Evolutionary conservation across 1,140 invertebrate genomes (phyloP), one percentile per base, ranked within the genome.

Genomic region (Gonatopus flavifemur): DNA sequence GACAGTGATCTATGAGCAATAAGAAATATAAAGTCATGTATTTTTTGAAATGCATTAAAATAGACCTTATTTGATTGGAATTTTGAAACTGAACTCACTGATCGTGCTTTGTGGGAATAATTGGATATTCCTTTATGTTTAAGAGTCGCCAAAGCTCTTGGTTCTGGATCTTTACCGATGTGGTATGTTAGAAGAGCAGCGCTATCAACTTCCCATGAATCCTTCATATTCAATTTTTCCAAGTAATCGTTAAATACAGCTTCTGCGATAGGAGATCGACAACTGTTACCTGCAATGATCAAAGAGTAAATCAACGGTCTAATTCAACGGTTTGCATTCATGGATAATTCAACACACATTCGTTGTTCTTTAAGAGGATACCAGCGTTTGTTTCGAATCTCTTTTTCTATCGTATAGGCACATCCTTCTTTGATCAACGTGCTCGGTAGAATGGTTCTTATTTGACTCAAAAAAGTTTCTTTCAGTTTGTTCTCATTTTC

Each of bases 251-350:
- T 72, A 77, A 96, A 95, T 1, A 96, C 90, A 7, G 90, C 92
- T 76, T 96, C 93, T 15, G 93, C 93, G 54, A 96, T 96, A 5
- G 94, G 93, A 10, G 93, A 96, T n/a, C 94, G 83, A 72, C 94
- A 97, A 58, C 95, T 96, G 66, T 96, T 96, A 12, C 93, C 93
- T 76, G 76, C 82, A 52, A 65, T 72, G 73, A 47, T n/a, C n/a
- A n/a, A n/a, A n/a, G n/a, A n/a, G n/a, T n/a, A n/a, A n/a, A n/a
- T n/a, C n/a, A n/a, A n/a, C n/a, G n/a, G n/a, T n/a, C n/a, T n/a
- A n/a, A n/a, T n/a, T n/a, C n/a, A n/a, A n/a, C n/a, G n/a, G n/a
- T n/a, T n/a, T n/a, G n/a, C n/a, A n/a, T n/a, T n/a, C n/a, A n/a
- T n/a, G n/a, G n/a, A n/a, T n/a, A n/a, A n/a, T n/a, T n/a, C n/a